Base-by-base conservation (phyloP, 2,113 vertebrate genomes). In the Syngnathoides biaculeatus region DNA sequence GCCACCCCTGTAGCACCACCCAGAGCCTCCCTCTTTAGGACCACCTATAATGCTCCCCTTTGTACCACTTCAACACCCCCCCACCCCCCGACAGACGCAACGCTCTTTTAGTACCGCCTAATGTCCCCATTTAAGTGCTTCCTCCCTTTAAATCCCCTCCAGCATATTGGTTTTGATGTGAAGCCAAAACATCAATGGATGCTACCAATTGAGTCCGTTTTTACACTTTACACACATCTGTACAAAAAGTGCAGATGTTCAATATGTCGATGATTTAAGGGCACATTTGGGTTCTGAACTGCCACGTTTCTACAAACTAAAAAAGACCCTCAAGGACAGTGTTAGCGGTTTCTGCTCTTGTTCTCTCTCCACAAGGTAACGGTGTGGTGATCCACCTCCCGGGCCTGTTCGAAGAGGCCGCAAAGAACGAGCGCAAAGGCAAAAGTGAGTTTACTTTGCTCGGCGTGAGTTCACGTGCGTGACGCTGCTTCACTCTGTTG, bases 331-430 rank as follows among this genome's bases (percentile, higher is more conserved):
- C 30, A 5, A 35, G 2, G 30, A 3, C 30, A 35, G 30, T 35
- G 2, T 35, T 35, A 5, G 5, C 5, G 30, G 30, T 35, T 27
- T 64, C n/a, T 24, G 43, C 24, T 24, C 47, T n/a, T 22, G 45
- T 13, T 35, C 13, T 39, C 47, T 71, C 53, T 15, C 3, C 11
- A 3, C 47, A 81, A 99, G 97, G 97, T 69, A 99, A 99, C 75
- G 97, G 97, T 9, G 97, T 99, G 5, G 97, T 99, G 52, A 98
- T 99, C 90, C 97, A 99, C 81, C 91, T 99, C 35, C 97, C 97
- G 1, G 97, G 97, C 69, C 93, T 99, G 75, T 98, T 98, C 80
- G 97, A 99, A 84, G 97, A 99, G 90, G 96, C 95, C 38, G 95
- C 94, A 80, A 99, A 98, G 91, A 99, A 99, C 67, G 75, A 91